Evolutionary conservation across 2,888 invertebrate species (phyloP).

Genomic region (Cerastoderma edule): DNA sequence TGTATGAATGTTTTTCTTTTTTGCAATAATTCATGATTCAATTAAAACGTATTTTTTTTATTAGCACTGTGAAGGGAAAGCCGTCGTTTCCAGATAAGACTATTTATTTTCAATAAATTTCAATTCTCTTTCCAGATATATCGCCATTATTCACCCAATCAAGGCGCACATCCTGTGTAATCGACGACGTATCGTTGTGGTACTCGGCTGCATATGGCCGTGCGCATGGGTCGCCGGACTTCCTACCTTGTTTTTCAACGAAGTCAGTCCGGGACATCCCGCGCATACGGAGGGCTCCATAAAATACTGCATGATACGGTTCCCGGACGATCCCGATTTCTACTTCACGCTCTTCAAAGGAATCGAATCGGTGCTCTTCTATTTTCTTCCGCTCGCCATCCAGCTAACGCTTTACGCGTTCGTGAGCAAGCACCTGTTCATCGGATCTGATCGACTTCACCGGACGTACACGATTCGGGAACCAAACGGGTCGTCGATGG

Average conservation of each 20-base stretch:
- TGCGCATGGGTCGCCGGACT: constrained; percentile 78
- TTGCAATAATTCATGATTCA: no score
- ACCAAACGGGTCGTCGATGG: constrained; percentile 68
- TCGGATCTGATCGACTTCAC: constrained; percentile 76
- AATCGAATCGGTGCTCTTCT: constrained; percentile 81
- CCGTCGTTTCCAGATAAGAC: no score
- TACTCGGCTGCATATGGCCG: constrained; percentile 82
- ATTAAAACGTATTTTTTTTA: no score
- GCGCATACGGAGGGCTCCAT: constrained; percentile 66
- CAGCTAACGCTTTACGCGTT: constrained; percentile 81
- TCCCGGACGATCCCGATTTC: constrained; percentile 70
- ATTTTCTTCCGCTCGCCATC: constrained; percentile 81
- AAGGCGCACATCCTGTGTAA: constrained; percentile 83
- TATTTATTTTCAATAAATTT: background rate
- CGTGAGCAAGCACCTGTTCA: constrained; percentile 81
- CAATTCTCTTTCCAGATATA: constrained; percentile 79
- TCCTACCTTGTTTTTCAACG: constrained; percentile 81
- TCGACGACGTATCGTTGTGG: constrained; percentile 77
- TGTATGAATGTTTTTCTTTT: no score
- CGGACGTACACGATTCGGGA: constrained; percentile 67
- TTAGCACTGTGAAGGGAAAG: no score
- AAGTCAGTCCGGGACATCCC: constrained; percentile 66
- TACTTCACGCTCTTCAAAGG: constrained; percentile 78
- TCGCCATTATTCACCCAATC: constrained; percentile 84
- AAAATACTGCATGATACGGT: constrained; percentile 78